Evolutionary conservation across 2,888 invertebrate genomes (phyloP).

Genomic region (Argyresthia albistria): DNA sequence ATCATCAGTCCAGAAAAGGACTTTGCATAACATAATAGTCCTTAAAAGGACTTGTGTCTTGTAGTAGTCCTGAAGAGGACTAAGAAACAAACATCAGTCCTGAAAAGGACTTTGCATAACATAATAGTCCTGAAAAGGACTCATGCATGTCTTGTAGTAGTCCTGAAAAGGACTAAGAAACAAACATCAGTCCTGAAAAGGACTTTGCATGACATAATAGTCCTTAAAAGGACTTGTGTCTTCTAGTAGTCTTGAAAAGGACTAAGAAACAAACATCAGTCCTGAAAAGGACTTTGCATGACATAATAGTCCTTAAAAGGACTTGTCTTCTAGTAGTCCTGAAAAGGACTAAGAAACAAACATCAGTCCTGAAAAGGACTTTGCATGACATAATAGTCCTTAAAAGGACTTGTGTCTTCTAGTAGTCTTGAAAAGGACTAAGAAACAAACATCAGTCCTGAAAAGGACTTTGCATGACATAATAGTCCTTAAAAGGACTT

Average conservation of each 20-base stretch:
- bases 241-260: neutral
- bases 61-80: neutral
- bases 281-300: too few species aligned
- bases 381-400: neutral
- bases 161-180: slow-evolving; percentile 1
- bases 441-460: too few species aligned
- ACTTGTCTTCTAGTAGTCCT: slow-evolving; percentile 9
- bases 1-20: neutral
- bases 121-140: neutral
- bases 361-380: too few species aligned
- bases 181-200: too few species aligned
- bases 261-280: too few species aligned
- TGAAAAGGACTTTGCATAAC: slow-evolving; percentile 13
- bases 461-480: too few species aligned
- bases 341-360: neutral
- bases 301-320: too few species aligned
- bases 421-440: slow-evolving; percentile 6
- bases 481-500: neutral
- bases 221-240: neutral
- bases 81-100: slow-evolving; percentile 6
- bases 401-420: slow-evolving; percentile 2
- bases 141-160: neutral
- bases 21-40: too few species aligned
- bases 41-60: slow-evolving; percentile 1
- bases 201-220: too few species aligned